A percentile compares a stretch with the other conserved stretches of the same genome.
phyloP scores from a whole-genome alignment of 2,113 vertebrate species.

The Anas platyrhynchos region DNA sequence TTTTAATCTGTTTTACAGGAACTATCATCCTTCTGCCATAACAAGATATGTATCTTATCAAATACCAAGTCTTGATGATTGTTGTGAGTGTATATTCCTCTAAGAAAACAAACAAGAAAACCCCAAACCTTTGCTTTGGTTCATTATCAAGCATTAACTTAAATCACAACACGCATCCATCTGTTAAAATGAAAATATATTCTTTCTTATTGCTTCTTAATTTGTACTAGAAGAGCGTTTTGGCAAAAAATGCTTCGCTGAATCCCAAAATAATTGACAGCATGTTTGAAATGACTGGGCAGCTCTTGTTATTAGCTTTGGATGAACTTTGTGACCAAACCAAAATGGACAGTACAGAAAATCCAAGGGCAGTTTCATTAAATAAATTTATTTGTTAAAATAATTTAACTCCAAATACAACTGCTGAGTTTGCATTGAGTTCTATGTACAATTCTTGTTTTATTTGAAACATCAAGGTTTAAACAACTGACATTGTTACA shows the following conservation, averaged over 20 bases:
- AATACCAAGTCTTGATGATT: not conserved
- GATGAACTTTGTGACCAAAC: not conserved
- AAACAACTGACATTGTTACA: conserved; percentile 82
- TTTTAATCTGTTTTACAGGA: not conserved
- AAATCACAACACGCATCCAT: not conserved
- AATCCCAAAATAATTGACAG: not conserved
- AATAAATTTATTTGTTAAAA: conserved; percentile 92
- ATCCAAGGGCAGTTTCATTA: conserved; percentile 77
- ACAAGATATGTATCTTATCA: not conserved
- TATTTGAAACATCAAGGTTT: conserved; percentile 81
- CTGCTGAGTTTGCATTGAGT: conserved; percentile 85
- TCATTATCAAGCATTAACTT: not conserved
- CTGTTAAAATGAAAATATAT: not conserved
- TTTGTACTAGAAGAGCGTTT: not conserved
- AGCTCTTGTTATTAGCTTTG: not conserved
- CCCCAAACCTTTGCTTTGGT: not conserved
- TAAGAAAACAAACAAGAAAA: not conserved
- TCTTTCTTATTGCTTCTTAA: not conserved
- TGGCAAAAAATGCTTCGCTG: not conserved
- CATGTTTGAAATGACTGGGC: not conserved
- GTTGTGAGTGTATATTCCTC: not conserved
- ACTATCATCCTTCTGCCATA: not conserved
- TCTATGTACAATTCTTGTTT: conserved; percentile 83
- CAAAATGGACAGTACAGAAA: not conserved
- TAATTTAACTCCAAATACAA: conserved; percentile 90